phyloP scores from a whole-genome alignment of 2,797 vertebrate genomes.

The Melanogrammus aeglefinus region DNA sequence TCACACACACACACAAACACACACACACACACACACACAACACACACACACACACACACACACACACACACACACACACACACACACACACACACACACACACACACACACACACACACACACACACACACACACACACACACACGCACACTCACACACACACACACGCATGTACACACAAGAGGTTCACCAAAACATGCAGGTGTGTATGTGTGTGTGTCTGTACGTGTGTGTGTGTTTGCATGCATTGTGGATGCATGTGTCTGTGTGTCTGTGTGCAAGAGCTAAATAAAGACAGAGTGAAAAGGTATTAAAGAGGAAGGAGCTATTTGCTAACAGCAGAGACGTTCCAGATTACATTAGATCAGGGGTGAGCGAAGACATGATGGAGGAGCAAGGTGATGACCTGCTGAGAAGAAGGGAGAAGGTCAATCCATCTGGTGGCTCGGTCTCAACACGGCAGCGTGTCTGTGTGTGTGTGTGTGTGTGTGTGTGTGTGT shows the following conservation, averaged over 20 bases:
- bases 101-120: neutral
- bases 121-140: slow-evolving; percentile 1
- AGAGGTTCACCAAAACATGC: slow-evolving; percentile 1
- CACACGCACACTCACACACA: slow-evolving; percentile 33
- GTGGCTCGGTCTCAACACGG: neutral
- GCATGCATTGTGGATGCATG: slow-evolving; percentile 42
- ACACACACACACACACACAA: slow-evolving; percentile 27
- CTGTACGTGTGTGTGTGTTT: slow-evolving; percentile 6
- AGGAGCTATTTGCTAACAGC: slow-evolving; percentile 25
- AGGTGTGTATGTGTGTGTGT: slow-evolving; percentile 32
- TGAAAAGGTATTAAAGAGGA: neutral
- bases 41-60: slow-evolving; percentile 35
- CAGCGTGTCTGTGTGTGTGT: slow-evolving; percentile 1
- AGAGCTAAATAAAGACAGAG: slow-evolving; percentile 18
- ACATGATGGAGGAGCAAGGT: neutral
- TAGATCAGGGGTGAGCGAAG: neutral
- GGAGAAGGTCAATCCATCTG: slow-evolving; percentile 8
- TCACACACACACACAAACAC: slow-evolving; percentile 13
- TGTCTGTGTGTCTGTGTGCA: neutral
- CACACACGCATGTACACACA: slow-evolving; percentile 5
- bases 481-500: slow-evolving; percentile 4
- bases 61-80: slow-evolving; percentile 7
- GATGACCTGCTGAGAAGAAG: neutral
- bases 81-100: slow-evolving; percentile 10
- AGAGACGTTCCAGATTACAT: slow-evolving; percentile 34